Conservation (phyloP, 2,888 invertebrate species). For the Cremastobaeus sp. region DNA sequence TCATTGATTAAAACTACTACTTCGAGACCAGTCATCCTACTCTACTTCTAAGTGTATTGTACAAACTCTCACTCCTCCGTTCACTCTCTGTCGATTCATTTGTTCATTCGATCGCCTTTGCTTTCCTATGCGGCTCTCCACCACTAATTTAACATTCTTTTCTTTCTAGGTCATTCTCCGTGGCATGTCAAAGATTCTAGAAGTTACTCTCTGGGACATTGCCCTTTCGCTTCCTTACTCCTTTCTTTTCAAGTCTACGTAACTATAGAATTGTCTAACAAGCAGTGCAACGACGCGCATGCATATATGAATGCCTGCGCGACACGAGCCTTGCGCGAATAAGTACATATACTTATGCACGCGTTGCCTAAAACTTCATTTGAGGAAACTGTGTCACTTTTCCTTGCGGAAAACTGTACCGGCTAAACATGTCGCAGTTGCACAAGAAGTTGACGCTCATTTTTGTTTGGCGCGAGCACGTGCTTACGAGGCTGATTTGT, state of each 20-base stretch:
- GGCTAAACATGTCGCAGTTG: slow-evolving; percentile 66
- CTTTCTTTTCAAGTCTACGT: slow-evolving; percentile 17
- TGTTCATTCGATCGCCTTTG: slow-evolving; percentile 47
- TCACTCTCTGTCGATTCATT: slow-evolving; percentile 12
- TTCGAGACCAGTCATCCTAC: slow-evolving; percentile 38
- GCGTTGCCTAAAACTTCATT: slow-evolving; percentile 29
- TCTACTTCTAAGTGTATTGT: slow-evolving; percentile 44
- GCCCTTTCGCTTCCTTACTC: slow-evolving; percentile 5
- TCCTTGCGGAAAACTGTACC: slow-evolving; percentile 13
- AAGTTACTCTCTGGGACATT: too few relatives aligned
- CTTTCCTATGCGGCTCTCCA: too few relatives aligned
- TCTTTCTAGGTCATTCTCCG: too few relatives aligned
- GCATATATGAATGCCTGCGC: slow-evolving; percentile 39
- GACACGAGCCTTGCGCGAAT: slow-evolving; percentile 1
- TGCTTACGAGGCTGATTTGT: slow-evolving; percentile 33
- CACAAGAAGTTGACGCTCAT: slow-evolving; percentile 93
- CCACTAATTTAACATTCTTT: too few relatives aligned
- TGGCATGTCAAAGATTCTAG: too few relatives aligned
- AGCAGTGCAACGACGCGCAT: slow-evolving; percentile 54
- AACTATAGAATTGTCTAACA: slow-evolving; percentile 48
- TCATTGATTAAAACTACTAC: slow-evolving; percentile 44
- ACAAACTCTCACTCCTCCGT: slow-evolving; percentile 61
- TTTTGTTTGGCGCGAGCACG: slow-evolving; percentile 84
- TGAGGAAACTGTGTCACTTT: slow-evolving; percentile 52
- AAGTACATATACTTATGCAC: slow-evolving; percentile 46